A percentile compares a stretch with the other conserved stretches of the same genome.
phyloP scores from a whole-genome alignment of 1,140 invertebrate genomes.

The Ylistrum balloti region DNA sequence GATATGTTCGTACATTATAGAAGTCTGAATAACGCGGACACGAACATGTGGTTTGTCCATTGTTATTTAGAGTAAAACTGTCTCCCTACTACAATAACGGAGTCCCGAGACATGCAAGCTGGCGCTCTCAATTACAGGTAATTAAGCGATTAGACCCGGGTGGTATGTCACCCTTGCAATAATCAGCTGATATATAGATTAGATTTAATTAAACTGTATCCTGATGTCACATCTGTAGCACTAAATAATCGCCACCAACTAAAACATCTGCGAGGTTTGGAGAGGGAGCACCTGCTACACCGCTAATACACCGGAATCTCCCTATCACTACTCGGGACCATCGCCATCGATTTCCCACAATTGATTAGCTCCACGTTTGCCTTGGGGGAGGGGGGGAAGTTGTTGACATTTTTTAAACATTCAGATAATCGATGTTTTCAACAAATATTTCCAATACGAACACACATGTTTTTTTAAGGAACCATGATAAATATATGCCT shows the following conservation, averaged over 20 bases:
- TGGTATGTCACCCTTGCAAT: too few species aligned
- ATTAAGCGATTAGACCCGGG: neutral
- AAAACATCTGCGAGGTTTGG: neutral
- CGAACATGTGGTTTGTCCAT: neutral
- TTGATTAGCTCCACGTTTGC: too few species aligned
- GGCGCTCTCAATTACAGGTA: conserved; percentile 11
- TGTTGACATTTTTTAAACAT: too few species aligned
- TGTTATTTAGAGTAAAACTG: neutral
- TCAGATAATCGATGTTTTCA: too few species aligned
- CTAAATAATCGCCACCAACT: neutral
- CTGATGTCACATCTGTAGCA: conserved; percentile 22
- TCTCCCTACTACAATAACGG: neutral
- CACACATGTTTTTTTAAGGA: too few species aligned
- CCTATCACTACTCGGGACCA: neutral
- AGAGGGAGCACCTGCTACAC: neutral
- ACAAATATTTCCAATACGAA: too few species aligned
- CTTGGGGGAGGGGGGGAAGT: too few species aligned
- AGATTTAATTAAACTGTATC: conserved; percentile 7
- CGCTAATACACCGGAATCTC: neutral
- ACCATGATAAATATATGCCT: too few species aligned
- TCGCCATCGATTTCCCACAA: too few species aligned
- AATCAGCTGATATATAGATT: neutral
- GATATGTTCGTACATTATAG: too few species aligned
- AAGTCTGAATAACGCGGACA: neutral
- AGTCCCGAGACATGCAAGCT: neutral